Evolutionary conservation across 23 tunicate species (phyloP).

Genomic region (Styela clava): DNA sequence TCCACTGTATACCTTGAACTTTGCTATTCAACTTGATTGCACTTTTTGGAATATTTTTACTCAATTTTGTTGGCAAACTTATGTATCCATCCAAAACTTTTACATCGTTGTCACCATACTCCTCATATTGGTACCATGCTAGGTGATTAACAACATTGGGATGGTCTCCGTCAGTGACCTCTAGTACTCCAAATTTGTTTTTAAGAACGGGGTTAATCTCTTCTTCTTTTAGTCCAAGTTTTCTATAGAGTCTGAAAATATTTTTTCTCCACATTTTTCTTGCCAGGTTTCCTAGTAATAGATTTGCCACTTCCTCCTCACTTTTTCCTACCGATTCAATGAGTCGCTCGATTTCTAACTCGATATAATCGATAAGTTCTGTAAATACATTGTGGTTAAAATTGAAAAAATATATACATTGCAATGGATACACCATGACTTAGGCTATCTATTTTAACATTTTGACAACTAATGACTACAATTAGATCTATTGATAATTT

Average conservation of each 20-base stretch:
- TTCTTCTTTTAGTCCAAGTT: neutral
- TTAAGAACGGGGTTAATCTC: neutral
- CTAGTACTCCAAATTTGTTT: neutral
- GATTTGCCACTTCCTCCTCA: neutral
- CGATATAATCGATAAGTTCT: neutral
- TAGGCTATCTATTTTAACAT: too few species aligned
- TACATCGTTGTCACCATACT: neutral
- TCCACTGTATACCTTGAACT: neutral
- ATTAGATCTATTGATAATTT: too few species aligned
- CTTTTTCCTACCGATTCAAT: neutral
- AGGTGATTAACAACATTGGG: neutral
- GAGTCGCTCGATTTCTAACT: neutral
- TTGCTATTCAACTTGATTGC: neutral
- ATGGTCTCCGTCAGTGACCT: neutral
- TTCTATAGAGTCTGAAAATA: too few species aligned
- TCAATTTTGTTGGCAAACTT: neutral
- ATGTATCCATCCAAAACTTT: neutral
- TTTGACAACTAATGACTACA: too few species aligned
- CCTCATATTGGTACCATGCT: neutral
- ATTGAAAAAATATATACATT: too few species aligned
- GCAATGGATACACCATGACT: too few species aligned
- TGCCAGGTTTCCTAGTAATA: neutral
- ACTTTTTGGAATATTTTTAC: neutral
- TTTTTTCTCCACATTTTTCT: neutral
- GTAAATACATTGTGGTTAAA: too few species aligned